A percentile compares a stretch with the other conserved stretches of the same genome.
Evolutionary conservation across 1,140 invertebrate species (phyloP).

Genomic region (Artemia franciscana): DNA sequence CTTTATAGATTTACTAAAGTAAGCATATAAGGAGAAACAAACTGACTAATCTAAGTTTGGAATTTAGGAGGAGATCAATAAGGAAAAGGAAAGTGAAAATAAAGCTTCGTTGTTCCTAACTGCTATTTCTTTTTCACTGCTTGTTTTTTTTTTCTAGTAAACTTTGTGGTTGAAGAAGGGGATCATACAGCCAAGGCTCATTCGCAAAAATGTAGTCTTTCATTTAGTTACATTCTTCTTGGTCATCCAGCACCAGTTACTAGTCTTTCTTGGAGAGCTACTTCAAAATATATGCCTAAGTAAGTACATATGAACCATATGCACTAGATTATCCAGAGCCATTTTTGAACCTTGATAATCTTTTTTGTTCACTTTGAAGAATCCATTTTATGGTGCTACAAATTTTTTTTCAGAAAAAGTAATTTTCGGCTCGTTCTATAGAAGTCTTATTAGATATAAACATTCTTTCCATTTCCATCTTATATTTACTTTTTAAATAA

Average conservation of each 20-base stretch:
- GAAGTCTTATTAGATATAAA: no score
- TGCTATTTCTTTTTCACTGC: constrained; percentile 77
- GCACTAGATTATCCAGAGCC: no score
- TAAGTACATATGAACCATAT: constrained; percentile 25
- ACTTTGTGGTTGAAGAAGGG: constrained; percentile 33
- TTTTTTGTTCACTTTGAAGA: no score
- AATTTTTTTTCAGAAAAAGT: no score
- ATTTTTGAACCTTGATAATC: no score
- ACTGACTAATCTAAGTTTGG: constrained; percentile 24
- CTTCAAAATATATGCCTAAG: constrained; percentile 97
- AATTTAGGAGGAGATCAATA: constrained; percentile 32
- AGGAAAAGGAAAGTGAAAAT: constrained; percentile 22
- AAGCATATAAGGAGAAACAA: no score
- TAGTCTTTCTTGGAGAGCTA: constrained; percentile 87
- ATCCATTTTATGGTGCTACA: no score
- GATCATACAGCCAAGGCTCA: constrained; percentile 23
- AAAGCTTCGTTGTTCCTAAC: constrained; percentile 25
- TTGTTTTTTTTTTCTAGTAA: constrained; percentile 24
- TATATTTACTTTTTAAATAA: no score
- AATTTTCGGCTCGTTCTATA: no score
- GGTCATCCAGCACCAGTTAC: constrained; percentile 87
- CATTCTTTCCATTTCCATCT: no score
- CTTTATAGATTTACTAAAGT: no score
- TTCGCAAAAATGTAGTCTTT: constrained; percentile 28
- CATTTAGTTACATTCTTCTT: constrained; percentile 84